Conservation (phyloP, 1,140 invertebrate species). For the Pomacea maculata region DNA sequence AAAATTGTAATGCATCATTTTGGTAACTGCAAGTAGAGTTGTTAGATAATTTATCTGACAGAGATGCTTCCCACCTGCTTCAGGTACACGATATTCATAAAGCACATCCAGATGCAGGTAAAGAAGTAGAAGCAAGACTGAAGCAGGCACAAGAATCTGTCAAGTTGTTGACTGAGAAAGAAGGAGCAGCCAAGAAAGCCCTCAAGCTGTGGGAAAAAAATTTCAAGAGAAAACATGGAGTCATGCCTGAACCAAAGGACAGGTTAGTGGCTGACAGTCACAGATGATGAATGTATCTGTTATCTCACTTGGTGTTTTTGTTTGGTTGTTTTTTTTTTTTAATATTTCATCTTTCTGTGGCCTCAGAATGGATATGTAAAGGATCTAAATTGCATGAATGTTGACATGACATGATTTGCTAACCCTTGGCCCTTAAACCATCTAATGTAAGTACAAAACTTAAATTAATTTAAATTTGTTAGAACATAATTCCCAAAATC, state of each 20-base stretch:
- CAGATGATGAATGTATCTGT: too few species aligned
- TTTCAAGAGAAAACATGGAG: conserved; percentile 46
- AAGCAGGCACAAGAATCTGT: conserved; percentile 45
- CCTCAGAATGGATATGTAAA: not conserved
- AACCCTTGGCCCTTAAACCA: too few species aligned
- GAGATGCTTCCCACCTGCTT: not conserved
- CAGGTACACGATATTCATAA: conserved; percentile 51
- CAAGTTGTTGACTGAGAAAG: conserved; percentile 53
- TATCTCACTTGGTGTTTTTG: not conserved
- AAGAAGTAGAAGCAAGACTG: conserved; percentile 39
- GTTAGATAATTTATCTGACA: too few species aligned
- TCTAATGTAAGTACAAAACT: too few species aligned
- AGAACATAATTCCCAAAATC: too few species aligned
- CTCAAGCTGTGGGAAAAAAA: conserved; percentile 56
- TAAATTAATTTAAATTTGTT: too few species aligned
- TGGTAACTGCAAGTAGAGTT: too few species aligned
- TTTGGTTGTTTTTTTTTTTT: not conserved
- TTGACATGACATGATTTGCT: too few species aligned
- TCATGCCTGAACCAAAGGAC: conserved; percentile 39
- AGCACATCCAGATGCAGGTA: conserved; percentile 41
- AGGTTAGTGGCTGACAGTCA: conserved; percentile 28
- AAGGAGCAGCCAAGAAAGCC: conserved; percentile 59
- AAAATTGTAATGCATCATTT: too few species aligned
- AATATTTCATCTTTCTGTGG: not conserved
- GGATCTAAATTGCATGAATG: too few species aligned